Evolutionary conservation across 2,888 invertebrate species (phyloP), one percentile per base, ranked within the genome.

Genomic region (Gonocerus acuteangulatus): DNA sequence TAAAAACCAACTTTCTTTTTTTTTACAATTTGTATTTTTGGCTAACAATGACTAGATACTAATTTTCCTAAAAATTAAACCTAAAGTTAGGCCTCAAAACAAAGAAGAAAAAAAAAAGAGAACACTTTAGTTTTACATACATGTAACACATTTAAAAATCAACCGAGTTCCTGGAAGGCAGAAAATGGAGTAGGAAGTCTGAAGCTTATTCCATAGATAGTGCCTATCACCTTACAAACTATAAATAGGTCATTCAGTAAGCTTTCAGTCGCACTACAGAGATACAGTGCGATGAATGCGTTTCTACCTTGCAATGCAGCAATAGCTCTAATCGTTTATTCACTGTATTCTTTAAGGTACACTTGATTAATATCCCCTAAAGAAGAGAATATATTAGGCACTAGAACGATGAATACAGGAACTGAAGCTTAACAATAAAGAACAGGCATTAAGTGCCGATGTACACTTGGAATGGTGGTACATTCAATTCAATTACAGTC

Each of bases 1-100:
- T n/a, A n/a, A n/a, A n/a, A n/a, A n/a, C n/a, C n/a, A n/a, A n/a
- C 9, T 27, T 27, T 27, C 9, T 27, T 27, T 27, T 27, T 27
- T 27, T 49, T 52, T 45, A 39, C 19, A 60, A 23, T 47, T 19
- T 56, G 23, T 61, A 52, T 58, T 52, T 65, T 65, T 65, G 65
- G 65, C 66, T 66, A 64, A 62, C 62, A 66, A 66, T 66, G 66
- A 66, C 66, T 66, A 66, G 66, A 66, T 61, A 22, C 66, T 66
- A 66, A 62, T 45, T 61, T 47, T 39, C 52, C 61, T 52, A 57
- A 60, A 42, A 44, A 59, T 6, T 36, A 51, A 47, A 36, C 58
- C 58, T 65, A 62, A 54, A 63, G 63, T 65, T 65, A 65, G 65
- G 65, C 63, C 65, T 63, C 63, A 64, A 60, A 65, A 57, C 44